A percentile compares a stretch with the other conserved stretches of the same genome.
Conservation (phyloP, 2,888 invertebrate genomes). For the Nomada hirtipes region DNA sequence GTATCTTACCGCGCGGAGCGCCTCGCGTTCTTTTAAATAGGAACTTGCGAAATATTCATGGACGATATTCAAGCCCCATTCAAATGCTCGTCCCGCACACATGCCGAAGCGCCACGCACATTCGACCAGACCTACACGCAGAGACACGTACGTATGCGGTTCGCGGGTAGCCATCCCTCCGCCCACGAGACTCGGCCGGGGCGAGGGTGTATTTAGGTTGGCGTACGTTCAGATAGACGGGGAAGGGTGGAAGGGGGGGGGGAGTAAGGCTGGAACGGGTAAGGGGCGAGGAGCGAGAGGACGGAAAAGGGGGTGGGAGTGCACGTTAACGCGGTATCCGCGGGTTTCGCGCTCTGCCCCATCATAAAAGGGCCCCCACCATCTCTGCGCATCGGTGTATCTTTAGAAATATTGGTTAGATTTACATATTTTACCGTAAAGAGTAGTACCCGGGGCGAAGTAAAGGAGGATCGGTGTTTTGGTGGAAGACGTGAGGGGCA, state of each 20-base stretch:
- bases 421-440: conserved; percentile 83
- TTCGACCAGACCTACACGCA: not conserved
- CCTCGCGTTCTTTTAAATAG: conserved; percentile 73
- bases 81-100: conserved; percentile 65
- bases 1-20: conserved; percentile 66
- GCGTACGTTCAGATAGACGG: conserved; percentile 54
- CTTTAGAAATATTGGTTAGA: conserved; percentile 84
- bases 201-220: conserved; percentile 70
- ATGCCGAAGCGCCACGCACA: conserved; percentile 8
- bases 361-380: conserved; percentile 77
- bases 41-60: conserved; percentile 80
- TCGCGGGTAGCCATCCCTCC: conserved; percentile 27
- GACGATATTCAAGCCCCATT: conserved; percentile 76
- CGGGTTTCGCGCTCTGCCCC: conserved; percentile 75
- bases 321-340: conserved; percentile 72
- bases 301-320: conserved; percentile 5
- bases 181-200: conserved; percentile 33
- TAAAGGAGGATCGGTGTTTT: conserved; percentile 73
- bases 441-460: conserved; percentile 74
- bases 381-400: conserved; percentile 73
- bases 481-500: conserved; percentile 46
- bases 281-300: not conserved
- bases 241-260: conserved; percentile 2
- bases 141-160: not conserved
- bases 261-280: conserved; percentile 4